phyloP scores from a whole-genome alignment of 2,888 invertebrate species.

The Hedychridium roseum region DNA sequence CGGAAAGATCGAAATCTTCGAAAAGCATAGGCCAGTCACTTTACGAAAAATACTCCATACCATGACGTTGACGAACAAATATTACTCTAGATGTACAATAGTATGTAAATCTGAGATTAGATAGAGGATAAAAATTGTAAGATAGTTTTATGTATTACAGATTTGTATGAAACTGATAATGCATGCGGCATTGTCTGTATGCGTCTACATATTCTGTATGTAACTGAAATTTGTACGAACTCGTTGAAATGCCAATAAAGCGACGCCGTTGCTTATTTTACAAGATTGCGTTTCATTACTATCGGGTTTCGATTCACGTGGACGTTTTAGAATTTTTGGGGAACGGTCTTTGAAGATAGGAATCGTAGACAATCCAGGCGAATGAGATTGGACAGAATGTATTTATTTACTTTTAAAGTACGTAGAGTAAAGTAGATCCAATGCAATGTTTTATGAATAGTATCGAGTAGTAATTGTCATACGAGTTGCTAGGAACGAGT shows the following conservation, averaged over 20 bases:
- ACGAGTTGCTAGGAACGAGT: conserved; percentile 63
- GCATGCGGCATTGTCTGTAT: too few relatives aligned
- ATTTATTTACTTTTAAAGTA: conserved; percentile 62
- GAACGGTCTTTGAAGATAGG: background rate
- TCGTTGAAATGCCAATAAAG: conserved; percentile 52
- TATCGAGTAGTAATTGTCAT: conserved; percentile 62
- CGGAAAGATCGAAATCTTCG: too few relatives aligned
- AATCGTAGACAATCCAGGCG: conserved; percentile 7
- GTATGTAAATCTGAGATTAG: too few relatives aligned
- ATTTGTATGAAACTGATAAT: too few relatives aligned
- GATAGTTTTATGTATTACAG: too few relatives aligned
- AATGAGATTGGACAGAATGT: conserved; percentile 61
- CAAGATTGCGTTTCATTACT: conserved; percentile 9
- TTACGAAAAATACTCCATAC: conserved; percentile 35
- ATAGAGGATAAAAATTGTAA: too few relatives aligned
- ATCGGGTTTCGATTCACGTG: background rate
- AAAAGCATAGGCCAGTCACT: too few relatives aligned
- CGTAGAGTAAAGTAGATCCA: conserved; percentile 63
- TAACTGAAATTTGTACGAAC: conserved; percentile 45
- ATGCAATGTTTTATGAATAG: conserved; percentile 63
- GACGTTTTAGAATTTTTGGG: background rate
- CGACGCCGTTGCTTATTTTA: conserved; percentile 46
- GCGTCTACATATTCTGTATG: too few relatives aligned
- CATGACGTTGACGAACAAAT: too few relatives aligned
- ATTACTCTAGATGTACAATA: too few relatives aligned